phyloP scores from a whole-genome alignment of 2,888 invertebrate species.

The Drosophila pegasa region DNA sequence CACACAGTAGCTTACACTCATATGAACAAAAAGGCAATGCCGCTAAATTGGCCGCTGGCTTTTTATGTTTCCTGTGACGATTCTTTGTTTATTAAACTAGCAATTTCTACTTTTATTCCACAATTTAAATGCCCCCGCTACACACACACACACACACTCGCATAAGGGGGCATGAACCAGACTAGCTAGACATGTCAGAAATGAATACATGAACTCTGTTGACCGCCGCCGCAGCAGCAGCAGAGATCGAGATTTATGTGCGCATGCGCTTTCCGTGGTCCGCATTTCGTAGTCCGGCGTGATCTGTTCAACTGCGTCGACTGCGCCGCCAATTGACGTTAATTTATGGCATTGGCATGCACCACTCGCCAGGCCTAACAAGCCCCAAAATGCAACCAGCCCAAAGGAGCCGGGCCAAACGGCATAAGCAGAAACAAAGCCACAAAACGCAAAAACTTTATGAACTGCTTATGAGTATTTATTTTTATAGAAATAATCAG shows the following conservation, averaged over 20 bases:
- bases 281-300: constrained; percentile 37
- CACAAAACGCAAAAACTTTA: constrained; percentile 63
- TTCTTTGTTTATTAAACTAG: constrained; percentile 66
- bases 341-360: constrained; percentile 77
- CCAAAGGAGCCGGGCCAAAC: constrained; percentile 10
- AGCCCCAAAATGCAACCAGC: constrained; percentile 59
- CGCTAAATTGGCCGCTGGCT: constrained; percentile 75
- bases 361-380: constrained; percentile 62
- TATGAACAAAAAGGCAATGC: constrained; percentile 55
- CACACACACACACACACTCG: constrained; percentile 1
- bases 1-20: constrained; percentile 13
- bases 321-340: constrained; percentile 74
- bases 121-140: constrained; percentile 66
- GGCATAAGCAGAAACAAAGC: constrained; percentile 40
- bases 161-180: constrained; percentile 21
- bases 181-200: constrained; percentile 70
- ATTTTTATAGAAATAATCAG: constrained; percentile 78
- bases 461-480: constrained; percentile 80
- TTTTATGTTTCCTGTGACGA: constrained; percentile 78
- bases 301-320: constrained; percentile 37
- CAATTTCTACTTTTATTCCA: constrained; percentile 79
- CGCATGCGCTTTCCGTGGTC: constrained; percentile 64
- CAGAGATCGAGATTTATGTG: constrained; percentile 78
- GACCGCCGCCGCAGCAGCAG: constrained; percentile 66
- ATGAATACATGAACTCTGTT: constrained; percentile 77